phyloP scores from a whole-genome alignment of 2,888 invertebrate genomes.

The Ormyrus rosae region DNA sequence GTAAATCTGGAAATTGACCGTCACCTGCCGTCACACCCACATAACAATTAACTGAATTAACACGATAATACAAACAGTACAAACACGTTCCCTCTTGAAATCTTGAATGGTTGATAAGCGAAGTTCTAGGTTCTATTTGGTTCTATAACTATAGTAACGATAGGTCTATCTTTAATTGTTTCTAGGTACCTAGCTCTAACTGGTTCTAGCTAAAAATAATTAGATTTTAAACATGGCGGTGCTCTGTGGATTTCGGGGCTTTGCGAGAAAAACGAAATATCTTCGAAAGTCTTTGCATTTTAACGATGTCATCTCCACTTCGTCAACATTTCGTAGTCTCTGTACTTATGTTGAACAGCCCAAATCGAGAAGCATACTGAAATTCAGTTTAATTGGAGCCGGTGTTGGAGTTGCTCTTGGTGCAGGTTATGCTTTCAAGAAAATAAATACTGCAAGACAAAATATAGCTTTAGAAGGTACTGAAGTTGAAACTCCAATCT shows the following conservation, averaged over 20 bases:
- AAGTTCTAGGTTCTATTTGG: too few species aligned
- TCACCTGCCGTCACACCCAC: too few species aligned
- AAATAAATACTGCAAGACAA: conserved; percentile 73
- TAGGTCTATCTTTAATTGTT: too few species aligned
- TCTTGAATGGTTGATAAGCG: too few species aligned
- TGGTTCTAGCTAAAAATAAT: too few species aligned
- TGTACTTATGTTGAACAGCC: conserved; percentile 63
- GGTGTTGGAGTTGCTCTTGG: conserved; percentile 78
- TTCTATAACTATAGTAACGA: too few species aligned
- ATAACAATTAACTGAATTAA: too few species aligned
- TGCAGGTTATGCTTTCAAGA: conserved; percentile 76
- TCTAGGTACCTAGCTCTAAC: too few species aligned
- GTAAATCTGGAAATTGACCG: too few species aligned
- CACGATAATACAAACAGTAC: too few species aligned
- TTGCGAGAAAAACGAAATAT: conserved; percentile 55
- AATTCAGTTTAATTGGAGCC: conserved; percentile 79
- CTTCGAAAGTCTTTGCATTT: conserved; percentile 14
- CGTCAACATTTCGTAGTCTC: conserved; percentile 48
- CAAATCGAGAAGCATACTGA: conserved; percentile 71
- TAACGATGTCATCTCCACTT: conserved; percentile 42
- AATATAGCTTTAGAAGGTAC: conserved; percentile 76
- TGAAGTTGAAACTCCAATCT: conserved; percentile 69
- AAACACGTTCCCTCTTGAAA: too few species aligned
- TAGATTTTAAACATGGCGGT: conserved; percentile 64
- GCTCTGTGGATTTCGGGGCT: conserved; percentile 63